phyloP scores from a whole-genome alignment of 2,113 vertebrate species.

The Peromyscus leucopus region DNA sequence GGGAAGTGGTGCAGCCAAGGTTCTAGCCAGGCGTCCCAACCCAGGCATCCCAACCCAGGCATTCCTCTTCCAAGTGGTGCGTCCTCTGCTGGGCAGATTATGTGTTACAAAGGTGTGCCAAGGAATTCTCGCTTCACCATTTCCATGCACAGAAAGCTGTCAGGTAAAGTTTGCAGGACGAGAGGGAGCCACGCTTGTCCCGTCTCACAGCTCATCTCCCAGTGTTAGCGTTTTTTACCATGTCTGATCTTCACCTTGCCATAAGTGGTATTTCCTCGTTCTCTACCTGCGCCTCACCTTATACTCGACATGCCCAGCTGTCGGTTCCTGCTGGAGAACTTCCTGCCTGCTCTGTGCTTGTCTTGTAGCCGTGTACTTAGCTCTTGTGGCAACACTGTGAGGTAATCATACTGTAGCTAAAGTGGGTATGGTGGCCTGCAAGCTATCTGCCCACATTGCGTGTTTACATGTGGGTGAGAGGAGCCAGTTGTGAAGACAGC shows the following conservation, averaged over 20 bases:
- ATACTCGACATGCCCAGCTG: not conserved
- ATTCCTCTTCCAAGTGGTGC: accelerated
- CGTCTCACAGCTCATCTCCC: not conserved
- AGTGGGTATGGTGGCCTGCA: not conserved
- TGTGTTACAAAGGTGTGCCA: not conserved
- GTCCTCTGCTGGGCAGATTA: not conserved
- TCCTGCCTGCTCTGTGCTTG: not conserved
- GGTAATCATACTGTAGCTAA: accelerated
- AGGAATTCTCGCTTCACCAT: too few relatives aligned
- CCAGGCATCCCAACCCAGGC: not conserved
- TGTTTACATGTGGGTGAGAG: not conserved
- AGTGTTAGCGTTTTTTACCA: not conserved
- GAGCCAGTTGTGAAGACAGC: not conserved
- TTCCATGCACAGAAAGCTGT: not conserved
- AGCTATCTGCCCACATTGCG: too few relatives aligned
- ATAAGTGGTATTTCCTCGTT: not conserved
- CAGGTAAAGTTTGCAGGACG: not conserved
- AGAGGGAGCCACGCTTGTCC: not conserved
- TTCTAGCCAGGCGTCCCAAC: accelerated
- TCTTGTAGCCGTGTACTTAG: not conserved
- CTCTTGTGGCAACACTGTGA: not conserved
- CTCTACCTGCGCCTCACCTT: not conserved
- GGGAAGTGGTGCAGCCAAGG: too few relatives aligned
- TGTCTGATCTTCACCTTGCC: too few relatives aligned
- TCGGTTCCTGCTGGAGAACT: not conserved